Evolutionary conservation across 2,113 vertebrate genomes (phyloP), one percentile per base, ranked within the genome.

Genomic region (Saguinus midas): DNA sequence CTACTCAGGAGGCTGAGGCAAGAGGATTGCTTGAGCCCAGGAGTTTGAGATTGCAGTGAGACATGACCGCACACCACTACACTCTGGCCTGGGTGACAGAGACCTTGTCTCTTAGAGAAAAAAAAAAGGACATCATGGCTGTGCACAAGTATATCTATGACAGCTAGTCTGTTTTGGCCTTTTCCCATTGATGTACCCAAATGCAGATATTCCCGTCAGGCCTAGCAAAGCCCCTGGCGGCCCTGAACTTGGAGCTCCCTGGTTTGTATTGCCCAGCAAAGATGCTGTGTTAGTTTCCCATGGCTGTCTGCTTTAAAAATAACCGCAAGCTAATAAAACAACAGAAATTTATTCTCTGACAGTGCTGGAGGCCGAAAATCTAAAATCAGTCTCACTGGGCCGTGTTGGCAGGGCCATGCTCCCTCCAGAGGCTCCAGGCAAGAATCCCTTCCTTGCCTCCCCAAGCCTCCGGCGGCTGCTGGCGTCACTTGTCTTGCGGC

Each of bases 121-220:
- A 12, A 12, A 61, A 61, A 20, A 57, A 29, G 61, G 61, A 16
- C 7, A 6, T 9, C 4, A 18, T 82, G 79, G 50, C 75, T 23
- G 0, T 35, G n/a, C 25, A 0, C 4, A 5, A 3, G 13, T 23
- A 66, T 12, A 3, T 25, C 79, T 21, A 0, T 50, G 55, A 23
- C 45, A 52, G 57, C 72, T 13, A 40, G 72, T 43, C n/a, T 21
- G 66, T 43, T 55, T 10, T 12, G 0, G 17, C 58, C 61, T 48
- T 61, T 58, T 35, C 17, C 55, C 27, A 20, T 8, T 50, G 58
- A 45, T 3, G 12, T 23, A 48, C 21, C 6, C 61, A n/a, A 32
- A 9, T 3, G 58, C 16, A 32, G 87, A 21, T 37, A 13, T 9
- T 55, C 79, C 32, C n/a, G 23, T 18, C 61, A 55, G 20, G 10